phyloP scores from a whole-genome alignment of 2,113 vertebrate species.

The Donacobius atricapilla region DNA sequence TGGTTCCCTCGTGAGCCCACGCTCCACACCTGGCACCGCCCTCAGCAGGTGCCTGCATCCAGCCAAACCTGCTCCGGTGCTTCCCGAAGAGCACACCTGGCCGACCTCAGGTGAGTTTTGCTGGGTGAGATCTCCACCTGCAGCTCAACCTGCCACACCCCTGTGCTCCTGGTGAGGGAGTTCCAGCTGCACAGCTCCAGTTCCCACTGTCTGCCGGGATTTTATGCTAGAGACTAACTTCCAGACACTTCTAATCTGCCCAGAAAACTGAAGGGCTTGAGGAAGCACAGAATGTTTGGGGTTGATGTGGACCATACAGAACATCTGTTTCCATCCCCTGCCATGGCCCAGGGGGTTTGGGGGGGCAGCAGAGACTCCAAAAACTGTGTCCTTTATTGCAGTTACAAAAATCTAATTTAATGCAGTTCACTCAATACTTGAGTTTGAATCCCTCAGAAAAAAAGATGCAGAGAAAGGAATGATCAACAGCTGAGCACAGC shows the following conservation, averaged over 20 bases:
- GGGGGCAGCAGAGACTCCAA: background rate
- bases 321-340: background rate
- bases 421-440: background rate
- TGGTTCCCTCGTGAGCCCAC: background rate
- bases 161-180: background rate
- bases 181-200: background rate
- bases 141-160: background rate
- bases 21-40: background rate
- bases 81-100: background rate
- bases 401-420: background rate
- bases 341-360: background rate
- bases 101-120: background rate
- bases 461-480: background rate
- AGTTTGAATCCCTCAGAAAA: background rate
- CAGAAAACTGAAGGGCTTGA: background rate
- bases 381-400: background rate
- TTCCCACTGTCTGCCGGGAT: background rate
- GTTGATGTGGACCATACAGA: background rate
- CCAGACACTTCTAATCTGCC: accelerated
- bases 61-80: accelerated
- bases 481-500: background rate
- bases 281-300: background rate
- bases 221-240: background rate
- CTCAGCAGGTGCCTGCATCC: background rate
- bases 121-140: background rate